Evolutionary conservation across 2,888 invertebrate genomes (phyloP).

Genomic region (Hoplodrina ambigua): DNA sequence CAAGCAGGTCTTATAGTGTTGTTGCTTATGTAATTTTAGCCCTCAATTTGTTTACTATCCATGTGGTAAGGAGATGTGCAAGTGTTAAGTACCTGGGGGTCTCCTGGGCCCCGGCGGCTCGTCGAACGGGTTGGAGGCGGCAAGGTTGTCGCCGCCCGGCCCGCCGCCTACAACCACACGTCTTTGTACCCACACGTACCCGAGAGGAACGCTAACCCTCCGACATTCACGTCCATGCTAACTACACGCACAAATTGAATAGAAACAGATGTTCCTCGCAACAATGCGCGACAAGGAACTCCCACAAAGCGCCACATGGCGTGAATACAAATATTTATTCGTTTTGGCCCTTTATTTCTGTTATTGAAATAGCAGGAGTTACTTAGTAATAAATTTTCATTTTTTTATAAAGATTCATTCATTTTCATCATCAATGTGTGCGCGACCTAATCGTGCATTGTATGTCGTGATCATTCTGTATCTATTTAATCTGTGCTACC

Average conservation of each 20-base stretch:
- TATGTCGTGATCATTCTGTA: conserved; percentile 22
- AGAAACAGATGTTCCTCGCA: conserved; percentile 2
- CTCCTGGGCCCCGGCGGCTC: conserved; percentile 92
- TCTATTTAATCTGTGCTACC: conserved; percentile 38
- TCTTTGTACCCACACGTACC: conserved; percentile 70
- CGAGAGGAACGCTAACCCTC: conserved; percentile 61
- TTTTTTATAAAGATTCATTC: too few species aligned
- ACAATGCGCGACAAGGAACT: conserved; percentile 13
- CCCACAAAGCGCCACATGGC: not conserved
- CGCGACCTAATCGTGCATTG: conserved; percentile 12
- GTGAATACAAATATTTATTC: not conserved
- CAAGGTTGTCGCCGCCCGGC: conserved; percentile 93
- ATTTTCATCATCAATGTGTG: not conserved
- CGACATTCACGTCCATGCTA: conserved; percentile 34
- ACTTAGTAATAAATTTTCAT: not conserved
- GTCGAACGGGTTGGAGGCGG: conserved; percentile 96
- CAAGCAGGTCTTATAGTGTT: not conserved
- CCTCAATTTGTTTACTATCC: conserved; percentile 30
- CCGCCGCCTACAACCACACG: conserved; percentile 88
- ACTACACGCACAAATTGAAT: conserved; percentile 33
- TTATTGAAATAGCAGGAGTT: conserved; percentile 9
- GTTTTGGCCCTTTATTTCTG: too few species aligned
- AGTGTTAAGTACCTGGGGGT: conserved; percentile 87
- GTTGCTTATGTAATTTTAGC: not conserved
- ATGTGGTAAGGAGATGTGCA: conserved; percentile 76